Evolutionary conservation across 2,113 vertebrate species (phyloP).

Genomic region (Prochilodus magdalenae): DNA sequence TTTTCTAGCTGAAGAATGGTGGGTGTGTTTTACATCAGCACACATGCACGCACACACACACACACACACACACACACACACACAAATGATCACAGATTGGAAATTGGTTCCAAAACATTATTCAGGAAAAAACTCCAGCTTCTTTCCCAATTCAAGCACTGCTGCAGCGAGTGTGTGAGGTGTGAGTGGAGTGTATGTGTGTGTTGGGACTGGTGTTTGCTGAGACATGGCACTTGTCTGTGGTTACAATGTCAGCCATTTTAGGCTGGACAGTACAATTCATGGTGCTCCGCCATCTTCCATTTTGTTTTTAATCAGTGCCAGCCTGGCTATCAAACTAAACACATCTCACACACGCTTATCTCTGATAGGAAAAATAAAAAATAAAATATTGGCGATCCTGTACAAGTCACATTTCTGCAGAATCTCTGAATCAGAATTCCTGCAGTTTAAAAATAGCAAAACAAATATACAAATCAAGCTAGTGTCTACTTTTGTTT

Average conservation of each 20-base stretch:
- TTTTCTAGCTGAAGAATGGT: conserved; percentile 5
- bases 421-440: not conserved
- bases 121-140: conserved; percentile 60
- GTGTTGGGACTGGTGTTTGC: conserved; percentile 73
- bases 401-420: not conserved
- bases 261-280: conserved; percentile 76
- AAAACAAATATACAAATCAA: not conserved
- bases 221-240: conserved; percentile 66
- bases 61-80: not conserved
- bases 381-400: too few relatives aligned
- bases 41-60: not conserved
- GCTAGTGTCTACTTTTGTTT: not conserved
- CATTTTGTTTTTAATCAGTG: conserved; percentile 64
- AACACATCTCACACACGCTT: conserved; percentile 12
- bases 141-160: conserved; percentile 57
- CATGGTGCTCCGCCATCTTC: conserved; percentile 74
- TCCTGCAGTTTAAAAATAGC: not conserved
- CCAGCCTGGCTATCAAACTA: conserved; percentile 40
- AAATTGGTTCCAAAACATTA: conserved; percentile 59
- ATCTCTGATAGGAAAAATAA: conserved; percentile 29
- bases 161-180: conserved; percentile 70
- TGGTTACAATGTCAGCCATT: conserved; percentile 77
- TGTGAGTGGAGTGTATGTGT: conserved; percentile 67
- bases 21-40: not conserved
- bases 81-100: not conserved